Evolutionary conservation across 2,113 vertebrate species (phyloP).

Genomic region (Anguilla rostrata): DNA sequence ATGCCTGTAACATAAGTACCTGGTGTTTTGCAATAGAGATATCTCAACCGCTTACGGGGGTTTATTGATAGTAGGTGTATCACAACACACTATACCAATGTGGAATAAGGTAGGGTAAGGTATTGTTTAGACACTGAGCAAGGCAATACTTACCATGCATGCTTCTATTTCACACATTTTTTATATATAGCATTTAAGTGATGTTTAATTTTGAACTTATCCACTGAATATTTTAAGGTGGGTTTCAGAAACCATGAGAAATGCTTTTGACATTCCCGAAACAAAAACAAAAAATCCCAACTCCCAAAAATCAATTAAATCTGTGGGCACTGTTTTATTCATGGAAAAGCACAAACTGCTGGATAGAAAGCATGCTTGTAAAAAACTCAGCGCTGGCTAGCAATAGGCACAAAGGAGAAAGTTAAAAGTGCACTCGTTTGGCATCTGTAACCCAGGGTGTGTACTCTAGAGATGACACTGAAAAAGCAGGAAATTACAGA

Average conservation of each 20-base stretch:
- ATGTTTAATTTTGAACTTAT: background rate
- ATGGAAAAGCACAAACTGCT: background rate
- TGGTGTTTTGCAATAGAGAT: background rate
- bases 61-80: background rate
- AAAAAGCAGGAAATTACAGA: background rate
- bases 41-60: background rate
- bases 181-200: background rate
- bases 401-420: background rate
- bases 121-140: background rate
- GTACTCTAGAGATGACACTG: background rate
- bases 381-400: background rate
- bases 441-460: background rate
- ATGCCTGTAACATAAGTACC: background rate
- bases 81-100: background rate
- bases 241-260: background rate
- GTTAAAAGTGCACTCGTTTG: background rate
- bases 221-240: background rate
- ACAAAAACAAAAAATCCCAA: background rate
- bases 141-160: background rate
- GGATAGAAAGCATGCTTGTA: no score
- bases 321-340: background rate
- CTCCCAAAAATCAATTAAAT: background rate
- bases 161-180: background rate
- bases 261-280: background rate
- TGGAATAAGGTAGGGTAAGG: background rate